Base-by-base conservation (phyloP, 2,113 vertebrate genomes). In the Merops nubicus region DNA sequence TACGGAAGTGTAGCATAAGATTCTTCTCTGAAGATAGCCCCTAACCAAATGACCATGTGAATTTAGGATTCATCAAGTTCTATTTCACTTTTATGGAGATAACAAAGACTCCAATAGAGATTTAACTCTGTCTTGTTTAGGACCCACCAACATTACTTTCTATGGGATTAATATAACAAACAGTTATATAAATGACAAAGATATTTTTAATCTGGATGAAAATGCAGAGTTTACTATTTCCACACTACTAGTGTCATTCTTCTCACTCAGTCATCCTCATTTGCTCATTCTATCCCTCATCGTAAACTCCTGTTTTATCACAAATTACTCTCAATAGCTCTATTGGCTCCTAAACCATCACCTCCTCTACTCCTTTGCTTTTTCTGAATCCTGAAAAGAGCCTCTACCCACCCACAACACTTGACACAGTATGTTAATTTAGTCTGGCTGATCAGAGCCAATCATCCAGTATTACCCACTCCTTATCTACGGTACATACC, bases 151-250 rank as follows among this genome's bases (percentile, higher is more conserved):
- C 45, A 54, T 34, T 18, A 29, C 53, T 59, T 18, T 36, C 21
- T 25, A 19, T 28, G 64, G 45, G 15, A 60, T 68, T 76, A 78
- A 53, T 22, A 9, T 40, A 85, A 85, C 38, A 51, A 89, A 60
- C 21, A 79, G 45, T 69, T 92, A 77, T 80, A 63, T 42, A 28
- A 95, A 93, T 79, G 43, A 53, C 65, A 22, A 63, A 81, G 74
- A 34, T 96, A 76, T 85, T 94, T 90, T 94, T 69, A 81, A 60
- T 79, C 40, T 16, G 45, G 25, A 85, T 89, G 65, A 89, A 96
- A 88, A 85, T 29, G 73, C 36, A 64, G 87, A 79, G 54, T 31
- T 65, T 57, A 75, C 42, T 88, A 76, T 82, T 95, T 54, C 50
- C 53, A 67, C 43, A 25, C 43, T 62, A 48, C 21, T 79, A 25